Conservation (phyloP, 2,113 vertebrate species). For the Bambusicola thoracicus region DNA sequence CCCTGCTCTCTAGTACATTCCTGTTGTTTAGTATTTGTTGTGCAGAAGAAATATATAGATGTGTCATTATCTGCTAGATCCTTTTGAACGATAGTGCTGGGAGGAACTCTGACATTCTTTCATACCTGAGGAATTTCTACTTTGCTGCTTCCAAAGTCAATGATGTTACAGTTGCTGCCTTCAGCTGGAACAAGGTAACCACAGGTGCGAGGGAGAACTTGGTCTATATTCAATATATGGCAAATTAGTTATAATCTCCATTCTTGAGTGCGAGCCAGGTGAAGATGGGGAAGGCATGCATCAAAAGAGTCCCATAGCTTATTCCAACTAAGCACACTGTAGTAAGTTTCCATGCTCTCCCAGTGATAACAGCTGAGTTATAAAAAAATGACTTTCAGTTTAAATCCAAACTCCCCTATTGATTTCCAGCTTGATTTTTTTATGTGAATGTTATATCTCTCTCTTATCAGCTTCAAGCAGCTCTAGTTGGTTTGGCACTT, state of each 20-base stretch:
- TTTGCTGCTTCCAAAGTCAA: not conserved
- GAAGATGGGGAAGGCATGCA: conserved; percentile 35
- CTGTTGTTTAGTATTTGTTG: not conserved
- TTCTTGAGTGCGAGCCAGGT: conserved; percentile 47
- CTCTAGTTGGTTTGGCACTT: conserved; percentile 57
- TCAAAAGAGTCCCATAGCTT: not conserved
- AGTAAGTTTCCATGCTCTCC: conserved; percentile 50
- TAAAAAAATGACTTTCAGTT: conserved; percentile 73
- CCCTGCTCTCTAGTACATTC: not conserved
- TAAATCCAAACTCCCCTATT: conserved; percentile 55
- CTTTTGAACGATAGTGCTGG: not conserved
- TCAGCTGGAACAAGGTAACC: not conserved
- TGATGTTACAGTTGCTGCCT: not conserved
- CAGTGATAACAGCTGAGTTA: conserved; percentile 52
- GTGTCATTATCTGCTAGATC: not conserved
- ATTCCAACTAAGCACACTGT: conserved; percentile 32
- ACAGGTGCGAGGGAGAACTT: not conserved
- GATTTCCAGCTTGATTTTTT: conserved; percentile 72
- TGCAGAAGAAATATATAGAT: not conserved
- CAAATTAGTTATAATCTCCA: conserved; percentile 43
- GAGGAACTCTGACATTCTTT: not conserved
- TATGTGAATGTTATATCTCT: conserved; percentile 68
- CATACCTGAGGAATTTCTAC: not conserved
- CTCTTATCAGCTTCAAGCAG: conserved; percentile 79
- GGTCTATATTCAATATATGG: not conserved